phyloP scores from a whole-genome alignment of 2,797 vertebrate genomes.

The Brachyrhaphis roseni region DNA sequence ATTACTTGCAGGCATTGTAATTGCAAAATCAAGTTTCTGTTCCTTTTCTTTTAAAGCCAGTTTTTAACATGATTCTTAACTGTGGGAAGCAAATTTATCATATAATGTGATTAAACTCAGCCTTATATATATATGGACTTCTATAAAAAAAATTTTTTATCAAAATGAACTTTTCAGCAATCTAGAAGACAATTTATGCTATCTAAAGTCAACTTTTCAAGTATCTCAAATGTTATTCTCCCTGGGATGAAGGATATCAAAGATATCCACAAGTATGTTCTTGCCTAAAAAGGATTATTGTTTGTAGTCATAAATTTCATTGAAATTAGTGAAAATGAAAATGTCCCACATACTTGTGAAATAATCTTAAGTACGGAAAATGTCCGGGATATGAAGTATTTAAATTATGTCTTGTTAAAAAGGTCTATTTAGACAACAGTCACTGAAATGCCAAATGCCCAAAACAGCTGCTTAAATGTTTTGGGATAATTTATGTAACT shows the following conservation, averaged over 20 bases:
- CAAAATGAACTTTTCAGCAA: background rate
- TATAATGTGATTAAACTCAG: background rate
- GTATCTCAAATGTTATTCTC: background rate
- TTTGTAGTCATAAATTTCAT: background rate
- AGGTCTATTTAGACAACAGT: background rate
- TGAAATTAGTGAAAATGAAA: background rate
- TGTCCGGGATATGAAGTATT: background rate
- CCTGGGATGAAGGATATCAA: background rate
- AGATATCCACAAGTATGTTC: background rate
- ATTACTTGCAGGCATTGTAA: conserved; percentile 6
- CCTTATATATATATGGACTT: background rate
- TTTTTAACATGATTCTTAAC: background rate
- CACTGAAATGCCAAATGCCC: background rate
- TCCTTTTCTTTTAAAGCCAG: conserved; percentile 32
- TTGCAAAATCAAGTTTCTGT: conserved; percentile 44
- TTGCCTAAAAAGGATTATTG: background rate
- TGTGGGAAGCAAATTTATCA: background rate
- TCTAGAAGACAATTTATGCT: background rate
- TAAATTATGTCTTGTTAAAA: background rate
- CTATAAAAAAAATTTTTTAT: background rate
- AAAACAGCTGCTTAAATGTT: background rate
- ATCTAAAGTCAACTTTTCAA: background rate
- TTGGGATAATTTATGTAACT: background rate
- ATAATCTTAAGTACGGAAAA: background rate
- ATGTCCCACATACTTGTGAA: background rate